These are phyloP conservation scores for Drosophila parabipectinata DNA, from an alignment of 1,140 invertebrate genomes.

Conservation along the genomic window DNA sequence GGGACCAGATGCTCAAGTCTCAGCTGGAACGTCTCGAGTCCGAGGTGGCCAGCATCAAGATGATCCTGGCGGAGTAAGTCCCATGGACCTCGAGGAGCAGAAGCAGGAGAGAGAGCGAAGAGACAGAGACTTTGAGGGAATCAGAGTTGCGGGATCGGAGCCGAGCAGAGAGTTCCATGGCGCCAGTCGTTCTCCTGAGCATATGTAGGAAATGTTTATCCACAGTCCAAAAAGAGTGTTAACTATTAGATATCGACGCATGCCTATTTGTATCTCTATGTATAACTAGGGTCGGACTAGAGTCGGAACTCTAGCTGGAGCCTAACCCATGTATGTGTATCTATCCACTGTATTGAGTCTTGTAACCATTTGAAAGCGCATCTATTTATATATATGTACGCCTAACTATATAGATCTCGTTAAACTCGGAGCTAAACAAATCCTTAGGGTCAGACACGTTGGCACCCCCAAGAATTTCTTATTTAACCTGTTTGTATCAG, in stretches of 20 bases:
- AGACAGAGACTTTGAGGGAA: slow-evolving; percentile 60
- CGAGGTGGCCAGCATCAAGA: slow-evolving; percentile 95
- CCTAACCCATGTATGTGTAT: slow-evolving; percentile 15
- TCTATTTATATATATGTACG: slow-evolving; percentile 25
- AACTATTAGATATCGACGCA: slow-evolving; percentile 43
- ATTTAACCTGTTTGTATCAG: slow-evolving; percentile 14
- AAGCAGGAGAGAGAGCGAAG: slow-evolving; percentile 67
- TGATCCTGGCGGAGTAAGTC: slow-evolving; percentile 84
- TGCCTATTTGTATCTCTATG: slow-evolving; percentile 20
- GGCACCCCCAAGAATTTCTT: slow-evolving; percentile 22
- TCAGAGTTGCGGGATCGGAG: slow-evolving; percentile 22
- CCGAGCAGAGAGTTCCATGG: slow-evolving; percentile 39
- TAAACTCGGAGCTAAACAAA: slow-evolving; percentile 52
- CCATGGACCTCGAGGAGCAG: not conserved
- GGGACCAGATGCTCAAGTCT: slow-evolving; percentile 88
- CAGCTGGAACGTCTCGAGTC: slow-evolving; percentile 94
- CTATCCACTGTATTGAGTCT: slow-evolving; percentile 43
- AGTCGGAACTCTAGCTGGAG: not conserved
- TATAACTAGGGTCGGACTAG: not conserved
- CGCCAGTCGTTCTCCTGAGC: slow-evolving; percentile 35
- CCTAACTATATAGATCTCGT: slow-evolving; percentile 72
- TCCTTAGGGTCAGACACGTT: slow-evolving; percentile 35
- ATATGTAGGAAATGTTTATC: slow-evolving; percentile 23
- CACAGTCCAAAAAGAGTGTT: slow-evolving; percentile 39
- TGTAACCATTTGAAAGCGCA: slow-evolving; percentile 5